Conservation (phyloP, 2,888 invertebrate species). For the Xylocampa areola region DNA sequence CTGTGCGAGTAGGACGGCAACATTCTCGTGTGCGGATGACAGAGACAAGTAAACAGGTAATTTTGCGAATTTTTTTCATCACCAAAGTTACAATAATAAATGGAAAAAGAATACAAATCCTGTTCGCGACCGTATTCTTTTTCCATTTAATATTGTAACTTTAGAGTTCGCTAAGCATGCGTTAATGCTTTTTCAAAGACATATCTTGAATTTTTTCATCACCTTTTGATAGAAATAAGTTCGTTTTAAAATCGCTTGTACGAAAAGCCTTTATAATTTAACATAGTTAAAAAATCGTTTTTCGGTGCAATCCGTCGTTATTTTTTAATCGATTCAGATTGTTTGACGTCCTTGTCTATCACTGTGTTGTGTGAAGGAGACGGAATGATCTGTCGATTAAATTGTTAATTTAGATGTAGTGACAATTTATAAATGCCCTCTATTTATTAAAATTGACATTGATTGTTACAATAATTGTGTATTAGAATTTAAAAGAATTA, state of each 20-base stretch:
- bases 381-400: slow-evolving; percentile 54
- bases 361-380: slow-evolving; percentile 23
- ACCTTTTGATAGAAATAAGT: too few species aligned
- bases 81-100: too few species aligned
- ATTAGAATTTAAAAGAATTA: background rate
- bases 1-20: too few species aligned
- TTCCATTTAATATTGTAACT: too few species aligned
- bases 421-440: slow-evolving; percentile 18
- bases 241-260: slow-evolving; percentile 23
- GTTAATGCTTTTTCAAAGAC: too few species aligned
- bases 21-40: too few species aligned
- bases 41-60: too few species aligned
- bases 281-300: background rate
- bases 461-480: background rate
- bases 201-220: too few species aligned
- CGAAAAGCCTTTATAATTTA: slow-evolving; percentile 12
- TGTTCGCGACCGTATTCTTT: too few species aligned
- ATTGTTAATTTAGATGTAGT: slow-evolving; percentile 13
- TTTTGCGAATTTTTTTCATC: too few species aligned
- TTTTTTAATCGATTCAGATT: slow-evolving; percentile 52
- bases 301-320: slow-evolving; percentile 34
- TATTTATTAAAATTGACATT: slow-evolving; percentile 51
- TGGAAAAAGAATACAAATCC: too few species aligned
- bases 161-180: too few species aligned
- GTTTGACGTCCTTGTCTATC: slow-evolving; percentile 39